Conservation (phyloP, 2,113 vertebrate species). For the Lates calcarifer region DNA sequence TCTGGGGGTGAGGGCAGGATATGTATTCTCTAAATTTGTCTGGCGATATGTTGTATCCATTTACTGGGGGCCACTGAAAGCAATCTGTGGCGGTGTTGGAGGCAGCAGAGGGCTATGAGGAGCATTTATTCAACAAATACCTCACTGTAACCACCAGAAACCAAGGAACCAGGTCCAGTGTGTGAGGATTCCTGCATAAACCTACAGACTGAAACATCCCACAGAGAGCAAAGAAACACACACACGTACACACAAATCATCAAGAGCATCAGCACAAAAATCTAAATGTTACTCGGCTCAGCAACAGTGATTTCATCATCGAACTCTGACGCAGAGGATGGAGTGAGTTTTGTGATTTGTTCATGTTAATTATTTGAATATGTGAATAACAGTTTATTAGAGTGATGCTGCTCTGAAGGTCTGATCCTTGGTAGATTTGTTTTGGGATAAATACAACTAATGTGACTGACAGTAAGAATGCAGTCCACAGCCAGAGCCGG, state of each 20-base stretch:
- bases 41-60: slow-evolving; percentile 23
- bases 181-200: slow-evolving; percentile 25
- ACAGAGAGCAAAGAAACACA: neutral
- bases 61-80: slow-evolving; percentile 39
- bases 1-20: slow-evolving; percentile 28
- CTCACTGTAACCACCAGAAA: slow-evolving; percentile 38
- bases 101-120: neutral
- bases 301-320: too few species aligned
- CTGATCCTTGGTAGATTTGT: neutral
- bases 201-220: slow-evolving; percentile 24
- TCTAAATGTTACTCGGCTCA: too few species aligned
- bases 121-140: slow-evolving; percentile 47
- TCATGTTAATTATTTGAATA: slow-evolving; percentile 18
- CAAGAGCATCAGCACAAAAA: slow-evolving; percentile 10
- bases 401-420: neutral
- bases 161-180: slow-evolving; percentile 24
- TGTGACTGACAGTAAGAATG: neutral
- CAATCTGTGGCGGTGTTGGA: slow-evolving; percentile 39
- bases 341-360: too few species aligned
- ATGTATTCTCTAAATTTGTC: slow-evolving; percentile 40
- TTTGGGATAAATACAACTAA: neutral
- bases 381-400: neutral
- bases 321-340: too few species aligned
- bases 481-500: neutral
- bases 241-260: neutral